These are phyloP conservation scores for Athalia circularis DNA, from an alignment of 2,888 invertebrate species.

Conservation along the genomic window DNA sequence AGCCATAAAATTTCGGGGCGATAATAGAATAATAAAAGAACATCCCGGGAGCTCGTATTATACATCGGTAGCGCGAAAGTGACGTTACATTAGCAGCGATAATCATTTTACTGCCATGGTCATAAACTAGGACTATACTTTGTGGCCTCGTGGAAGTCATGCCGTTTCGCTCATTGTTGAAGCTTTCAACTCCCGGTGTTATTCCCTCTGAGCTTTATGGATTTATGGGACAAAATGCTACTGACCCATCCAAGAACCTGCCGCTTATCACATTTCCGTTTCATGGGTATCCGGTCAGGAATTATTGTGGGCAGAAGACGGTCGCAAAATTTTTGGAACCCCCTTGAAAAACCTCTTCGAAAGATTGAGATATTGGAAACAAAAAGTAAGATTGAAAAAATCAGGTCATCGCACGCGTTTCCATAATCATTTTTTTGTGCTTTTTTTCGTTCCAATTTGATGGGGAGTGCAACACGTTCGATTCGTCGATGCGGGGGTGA, in stretches of 20 bases:
- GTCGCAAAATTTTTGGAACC: no score
- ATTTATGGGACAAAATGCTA: constrained; percentile 52
- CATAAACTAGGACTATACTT: constrained; percentile 62
- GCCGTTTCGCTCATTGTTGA: constrained; percentile 46
- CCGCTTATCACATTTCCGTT: constrained; percentile 24
- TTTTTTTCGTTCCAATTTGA: no score
- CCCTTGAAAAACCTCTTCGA: no score
- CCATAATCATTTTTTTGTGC: no score
- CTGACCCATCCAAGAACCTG: not conserved
- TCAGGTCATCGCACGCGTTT: no score
- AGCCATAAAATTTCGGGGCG: not conserved
- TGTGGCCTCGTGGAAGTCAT: constrained; percentile 55
- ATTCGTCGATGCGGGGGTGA: not conserved
- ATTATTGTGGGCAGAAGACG: no score
- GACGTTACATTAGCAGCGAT: constrained; percentile 69
- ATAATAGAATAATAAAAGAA: constrained; percentile 50
- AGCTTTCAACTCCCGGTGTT: constrained; percentile 36
- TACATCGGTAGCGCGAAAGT: constrained; percentile 66
- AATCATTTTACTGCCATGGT: constrained; percentile 66
- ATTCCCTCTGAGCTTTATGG: constrained; percentile 50
- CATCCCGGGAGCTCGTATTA: constrained; percentile 45
- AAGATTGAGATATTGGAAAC: no score
- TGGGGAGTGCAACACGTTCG: not conserved
- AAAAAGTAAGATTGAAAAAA: no score
- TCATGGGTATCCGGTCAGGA: not conserved